Evolutionary conservation across 2,797 vertebrate genomes (phyloP).

Genomic region (Carduelis carduelis): DNA sequence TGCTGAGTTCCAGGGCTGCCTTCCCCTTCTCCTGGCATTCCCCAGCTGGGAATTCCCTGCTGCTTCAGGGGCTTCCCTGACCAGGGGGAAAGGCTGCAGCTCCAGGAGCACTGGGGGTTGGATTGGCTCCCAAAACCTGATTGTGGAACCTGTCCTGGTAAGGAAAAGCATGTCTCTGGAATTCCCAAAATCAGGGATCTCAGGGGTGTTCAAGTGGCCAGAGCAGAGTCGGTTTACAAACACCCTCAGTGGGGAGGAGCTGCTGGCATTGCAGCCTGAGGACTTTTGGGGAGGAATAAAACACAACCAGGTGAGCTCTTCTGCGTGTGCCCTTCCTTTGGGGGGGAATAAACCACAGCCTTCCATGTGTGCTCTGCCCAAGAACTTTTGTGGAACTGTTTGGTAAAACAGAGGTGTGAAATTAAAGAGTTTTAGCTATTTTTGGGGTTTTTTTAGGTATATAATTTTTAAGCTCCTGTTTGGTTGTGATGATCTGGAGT

Average conservation of each 20-base stretch:
- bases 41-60: neutral
- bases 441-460: neutral
- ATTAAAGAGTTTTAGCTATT: accelerated
- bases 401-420: neutral
- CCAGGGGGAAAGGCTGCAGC: too few species aligned
- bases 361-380: neutral
- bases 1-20: neutral
- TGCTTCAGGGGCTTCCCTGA: accelerated
- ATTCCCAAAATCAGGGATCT: neutral
- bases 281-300: neutral
- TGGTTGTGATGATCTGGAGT: neutral
- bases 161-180: neutral
- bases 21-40: neutral
- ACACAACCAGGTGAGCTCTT: too few species aligned
- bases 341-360: neutral
- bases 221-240: neutral
- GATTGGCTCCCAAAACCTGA: neutral
- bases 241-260: neutral
- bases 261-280: neutral
- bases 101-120: neutral
- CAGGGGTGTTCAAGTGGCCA: neutral
- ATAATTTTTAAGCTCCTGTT: neutral
- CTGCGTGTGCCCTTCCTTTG: neutral
- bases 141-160: neutral
- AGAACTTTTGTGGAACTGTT: neutral